These are phyloP conservation scores for Adelognathus sp. DNA, from an alignment of 2,888 invertebrate genomes.

Conservation along the genomic window DNA sequence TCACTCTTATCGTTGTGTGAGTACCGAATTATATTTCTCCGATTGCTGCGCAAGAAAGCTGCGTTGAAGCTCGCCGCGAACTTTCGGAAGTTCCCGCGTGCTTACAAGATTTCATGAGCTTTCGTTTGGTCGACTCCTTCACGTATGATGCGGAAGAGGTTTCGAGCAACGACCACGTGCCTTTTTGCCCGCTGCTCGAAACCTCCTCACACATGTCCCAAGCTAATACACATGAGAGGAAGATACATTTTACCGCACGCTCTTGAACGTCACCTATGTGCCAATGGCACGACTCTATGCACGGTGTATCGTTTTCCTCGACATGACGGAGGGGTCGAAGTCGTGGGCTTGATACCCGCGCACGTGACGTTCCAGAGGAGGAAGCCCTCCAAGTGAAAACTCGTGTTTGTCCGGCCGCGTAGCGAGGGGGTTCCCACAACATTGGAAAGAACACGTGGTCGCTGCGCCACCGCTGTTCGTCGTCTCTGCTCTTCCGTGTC, in stretches of 20 bases:
- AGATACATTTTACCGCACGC: background rate
- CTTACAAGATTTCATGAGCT: too few species aligned
- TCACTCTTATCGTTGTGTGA: too few species aligned
- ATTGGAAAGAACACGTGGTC: conserved; percentile 51
- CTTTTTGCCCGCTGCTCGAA: background rate
- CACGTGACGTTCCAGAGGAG: conserved; percentile 69
- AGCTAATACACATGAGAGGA: background rate
- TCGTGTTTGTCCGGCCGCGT: conserved; percentile 69
- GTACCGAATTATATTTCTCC: too few species aligned
- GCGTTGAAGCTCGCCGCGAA: too few species aligned
- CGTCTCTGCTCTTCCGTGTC: conserved; percentile 23
- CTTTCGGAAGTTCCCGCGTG: too few species aligned
- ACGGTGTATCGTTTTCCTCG: background rate
- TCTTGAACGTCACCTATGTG: background rate
- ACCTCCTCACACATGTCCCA: background rate
- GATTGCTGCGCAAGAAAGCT: too few species aligned
- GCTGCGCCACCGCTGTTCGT: conserved; percentile 29
- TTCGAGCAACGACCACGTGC: background rate
- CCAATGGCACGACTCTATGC: background rate
- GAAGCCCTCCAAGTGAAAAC: conserved; percentile 74
- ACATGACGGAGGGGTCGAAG: background rate
- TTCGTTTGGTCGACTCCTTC: background rate
- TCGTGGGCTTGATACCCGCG: conserved; percentile 35
- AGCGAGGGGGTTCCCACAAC: conserved; percentile 26
- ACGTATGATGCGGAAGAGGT: background rate